A percentile compares a stretch with the other conserved stretches of the same genome.
Conservation (phyloP, 2,113 vertebrate genomes). For the Myotis davidii region DNA sequence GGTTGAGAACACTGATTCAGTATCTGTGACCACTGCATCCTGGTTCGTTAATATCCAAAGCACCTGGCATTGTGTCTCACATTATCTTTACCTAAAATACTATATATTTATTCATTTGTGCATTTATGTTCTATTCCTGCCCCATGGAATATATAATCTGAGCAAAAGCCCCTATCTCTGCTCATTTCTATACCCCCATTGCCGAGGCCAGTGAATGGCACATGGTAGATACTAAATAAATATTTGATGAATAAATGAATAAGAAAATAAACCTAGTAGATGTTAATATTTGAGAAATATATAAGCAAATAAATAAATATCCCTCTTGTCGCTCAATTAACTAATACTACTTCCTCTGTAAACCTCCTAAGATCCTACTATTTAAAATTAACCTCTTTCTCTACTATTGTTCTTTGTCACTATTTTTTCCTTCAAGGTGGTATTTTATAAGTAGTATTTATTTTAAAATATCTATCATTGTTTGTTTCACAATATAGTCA, state of each 20-base stretch:
- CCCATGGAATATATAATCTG: neutral
- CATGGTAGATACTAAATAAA: neutral
- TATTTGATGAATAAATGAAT: neutral
- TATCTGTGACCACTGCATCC: neutral
- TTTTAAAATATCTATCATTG: neutral
- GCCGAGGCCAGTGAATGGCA: neutral
- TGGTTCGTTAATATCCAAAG: neutral
- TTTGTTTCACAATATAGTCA: neutral
- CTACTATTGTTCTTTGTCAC: neutral
- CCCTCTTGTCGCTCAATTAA: neutral
- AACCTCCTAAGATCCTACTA: neutral
- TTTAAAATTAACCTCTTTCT: conserved; percentile 14
- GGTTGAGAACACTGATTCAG: neutral
- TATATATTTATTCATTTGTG: neutral
- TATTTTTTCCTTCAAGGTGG: neutral
- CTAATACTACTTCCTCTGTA: neutral
- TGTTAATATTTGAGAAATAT: neutral
- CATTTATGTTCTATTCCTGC: neutral
- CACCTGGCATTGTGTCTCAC: neutral
- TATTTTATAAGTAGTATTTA: neutral
- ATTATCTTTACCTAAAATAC: neutral
- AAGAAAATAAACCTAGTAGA: neutral
- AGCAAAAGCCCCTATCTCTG: neutral
- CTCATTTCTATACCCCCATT: neutral
- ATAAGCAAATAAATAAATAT: neutral